These are phyloP conservation scores for Cnemophilus loriae DNA, from an alignment of 2,113 vertebrate species.

Conservation along the genomic window DNA sequence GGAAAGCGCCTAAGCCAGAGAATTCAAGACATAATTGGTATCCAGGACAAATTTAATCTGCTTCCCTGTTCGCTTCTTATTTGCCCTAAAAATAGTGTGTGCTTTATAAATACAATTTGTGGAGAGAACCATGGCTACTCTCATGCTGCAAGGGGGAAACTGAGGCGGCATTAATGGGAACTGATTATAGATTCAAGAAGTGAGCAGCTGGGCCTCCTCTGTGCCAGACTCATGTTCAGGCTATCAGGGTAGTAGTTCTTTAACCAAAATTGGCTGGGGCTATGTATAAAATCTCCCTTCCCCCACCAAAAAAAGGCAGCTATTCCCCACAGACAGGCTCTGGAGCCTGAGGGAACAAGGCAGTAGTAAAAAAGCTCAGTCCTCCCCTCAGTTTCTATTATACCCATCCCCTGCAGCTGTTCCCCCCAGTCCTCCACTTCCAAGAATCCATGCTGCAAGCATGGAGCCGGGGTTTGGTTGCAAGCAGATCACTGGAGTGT, in stretches of 20 bases:
- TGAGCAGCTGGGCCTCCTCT: background rate
- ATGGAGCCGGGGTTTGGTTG: background rate
- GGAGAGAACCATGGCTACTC: background rate
- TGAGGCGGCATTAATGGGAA: background rate
- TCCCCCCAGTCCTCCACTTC: background rate
- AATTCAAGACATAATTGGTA: background rate
- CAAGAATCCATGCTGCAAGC: background rate
- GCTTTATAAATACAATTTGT: background rate
- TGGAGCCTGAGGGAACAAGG: background rate
- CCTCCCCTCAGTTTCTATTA: background rate
- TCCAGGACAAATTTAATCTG: slow-evolving; percentile 17
- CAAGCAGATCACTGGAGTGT: background rate
- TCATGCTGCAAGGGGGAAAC: background rate
- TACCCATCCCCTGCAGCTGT: background rate
- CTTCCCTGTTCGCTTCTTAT: background rate
- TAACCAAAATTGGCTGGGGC: background rate
- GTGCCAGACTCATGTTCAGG: background rate
- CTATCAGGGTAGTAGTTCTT: background rate
- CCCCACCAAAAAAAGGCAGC: background rate
- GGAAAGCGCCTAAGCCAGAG: background rate
- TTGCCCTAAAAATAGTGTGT: background rate
- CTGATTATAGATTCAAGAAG: slow-evolving; percentile 4
- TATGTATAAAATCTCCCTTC: background rate
- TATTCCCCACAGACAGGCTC: background rate
- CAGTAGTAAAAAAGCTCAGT: background rate